These are phyloP conservation scores for Balearica regulorum DNA, from an alignment of 2,797 vertebrate genomes.

Conservation along the genomic window DNA sequence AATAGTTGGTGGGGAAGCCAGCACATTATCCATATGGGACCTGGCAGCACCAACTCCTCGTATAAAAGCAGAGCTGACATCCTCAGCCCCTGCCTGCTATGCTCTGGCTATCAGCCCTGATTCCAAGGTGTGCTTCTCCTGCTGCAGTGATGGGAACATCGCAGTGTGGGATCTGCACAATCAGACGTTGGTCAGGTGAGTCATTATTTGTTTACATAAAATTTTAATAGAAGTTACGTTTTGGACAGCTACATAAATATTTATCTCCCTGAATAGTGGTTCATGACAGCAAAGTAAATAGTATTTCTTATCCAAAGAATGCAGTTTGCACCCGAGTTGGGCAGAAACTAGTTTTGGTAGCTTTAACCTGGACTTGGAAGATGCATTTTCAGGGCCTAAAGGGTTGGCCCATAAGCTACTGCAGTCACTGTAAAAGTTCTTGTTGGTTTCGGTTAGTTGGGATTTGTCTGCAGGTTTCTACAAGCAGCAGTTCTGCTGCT, in stretches of 20 bases:
- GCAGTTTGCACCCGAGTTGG: not conserved
- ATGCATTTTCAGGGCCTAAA: not conserved
- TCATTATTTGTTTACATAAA: not conserved
- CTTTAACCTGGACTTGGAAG: not conserved
- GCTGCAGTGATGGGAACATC: conserved; percentile 85
- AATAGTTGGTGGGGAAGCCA: conserved; percentile 84
- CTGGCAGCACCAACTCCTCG: conserved; percentile 83
- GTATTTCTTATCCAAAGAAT: not conserved
- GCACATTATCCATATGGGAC: conserved; percentile 85
- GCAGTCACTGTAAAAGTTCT: not conserved
- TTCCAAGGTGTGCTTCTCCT: conserved; percentile 86
- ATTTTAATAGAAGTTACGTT: not conserved
- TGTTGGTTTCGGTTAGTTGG: not conserved
- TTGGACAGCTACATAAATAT: not conserved
- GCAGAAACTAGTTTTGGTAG: not conserved
- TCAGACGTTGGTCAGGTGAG: conserved; percentile 83
- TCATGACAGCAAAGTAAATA: not conserved
- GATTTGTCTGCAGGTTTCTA: not conserved
- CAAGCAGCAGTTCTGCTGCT: not conserved
- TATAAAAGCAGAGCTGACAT: conserved; percentile 84
- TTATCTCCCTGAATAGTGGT: not conserved
- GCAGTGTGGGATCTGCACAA: conserved; percentile 86
- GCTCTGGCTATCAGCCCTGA: conserved; percentile 85
- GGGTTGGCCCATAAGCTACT: not conserved
- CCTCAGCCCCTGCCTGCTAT: conserved; percentile 83